Base-by-base conservation (phyloP, 1,140 invertebrate species). In the Drosophila truncata region DNA sequence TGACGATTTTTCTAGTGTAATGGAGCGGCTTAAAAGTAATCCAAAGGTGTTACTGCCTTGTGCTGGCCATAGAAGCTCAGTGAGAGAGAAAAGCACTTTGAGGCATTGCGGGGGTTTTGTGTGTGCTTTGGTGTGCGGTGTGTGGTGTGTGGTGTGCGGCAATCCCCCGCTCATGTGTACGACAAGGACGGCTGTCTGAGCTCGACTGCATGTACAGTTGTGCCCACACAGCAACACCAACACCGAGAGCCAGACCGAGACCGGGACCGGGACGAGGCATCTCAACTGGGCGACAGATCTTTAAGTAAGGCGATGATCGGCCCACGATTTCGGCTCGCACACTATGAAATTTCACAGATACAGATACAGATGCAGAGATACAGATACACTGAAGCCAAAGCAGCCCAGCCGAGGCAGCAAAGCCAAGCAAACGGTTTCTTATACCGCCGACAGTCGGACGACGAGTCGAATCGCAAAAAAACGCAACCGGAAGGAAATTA, bases 231-330 rank as follows among this genome's bases (percentile, higher is more conserved):
- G 41, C 35, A 76, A 76, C 64, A 86, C 62, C 63, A 80, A 75
- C 25, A 78, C 27, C 33, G 35, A 59, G 18, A 64, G 50, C 31
- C 1, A 39, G 9, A 14, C 55, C 41, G 33, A 49, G 61, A n/a
- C 20, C 33, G 52, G 27, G 52, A 73, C 57, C 27, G 39, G 31
- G 65, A 50, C 67, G 52, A 33, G 70, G 69, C 67, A 72, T 72
- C 70, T 73, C 70, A 41, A 73, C 79, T 90, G 81, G 84, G 84
- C 84, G 84, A 87, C 84, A 87, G 84, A 84, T 87, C 85, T 87
- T 85, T 87, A 87, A 87, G 84, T 87, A 87, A 87, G 84, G 84
- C 84, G 85, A 87, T 87, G 84, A 87, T 87, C 84, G 62, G 80
- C 84, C 84, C 84, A 87, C 84, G 84, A 87, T 58, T 73, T 70